Evolutionary conservation across 2,888 invertebrate genomes (phyloP).

Genomic region (Pristionchus entomophagus): DNA sequence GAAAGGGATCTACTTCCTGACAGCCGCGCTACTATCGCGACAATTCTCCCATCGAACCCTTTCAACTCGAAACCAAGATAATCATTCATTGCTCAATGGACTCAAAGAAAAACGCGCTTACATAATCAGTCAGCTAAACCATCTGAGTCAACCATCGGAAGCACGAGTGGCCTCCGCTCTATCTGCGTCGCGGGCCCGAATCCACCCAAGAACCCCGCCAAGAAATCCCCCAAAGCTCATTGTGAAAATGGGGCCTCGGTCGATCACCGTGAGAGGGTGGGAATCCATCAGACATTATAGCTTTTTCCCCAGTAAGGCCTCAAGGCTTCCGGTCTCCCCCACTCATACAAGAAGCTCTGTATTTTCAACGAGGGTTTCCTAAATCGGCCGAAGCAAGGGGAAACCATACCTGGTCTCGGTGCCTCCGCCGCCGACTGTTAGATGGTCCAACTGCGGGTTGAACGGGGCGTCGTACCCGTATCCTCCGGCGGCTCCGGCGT

Average conservation of each 20-base stretch:
- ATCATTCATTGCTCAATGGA: no score
- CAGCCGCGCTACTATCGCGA: no score
- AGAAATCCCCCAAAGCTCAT: neutral
- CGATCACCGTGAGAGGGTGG: no score
- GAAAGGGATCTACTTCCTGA: no score
- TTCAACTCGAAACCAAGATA: no score
- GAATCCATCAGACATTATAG: conserved; percentile 29
- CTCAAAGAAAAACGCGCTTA: no score
- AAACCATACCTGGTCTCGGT: conserved; percentile 32
- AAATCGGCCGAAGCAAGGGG: neutral
- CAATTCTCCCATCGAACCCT: no score
- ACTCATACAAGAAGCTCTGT: neutral
- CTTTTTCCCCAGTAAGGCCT: neutral
- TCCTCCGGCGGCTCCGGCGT: neutral
- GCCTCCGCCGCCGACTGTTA: neutral
- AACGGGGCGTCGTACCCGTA: conserved; percentile 38
- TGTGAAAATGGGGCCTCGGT: neutral
- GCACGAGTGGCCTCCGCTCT: no score
- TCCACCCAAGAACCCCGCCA: conserved; percentile 21
- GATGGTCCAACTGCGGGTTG: conserved; percentile 37
- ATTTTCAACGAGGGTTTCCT: neutral
- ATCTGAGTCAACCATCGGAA: no score
- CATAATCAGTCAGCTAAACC: no score
- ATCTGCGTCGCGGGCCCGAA: no score
- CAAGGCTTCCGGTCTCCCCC: conserved; percentile 6